Percentiles rank a stretch among this genome's conserved stretches.
Evolutionary conservation across 2,113 vertebrate species (phyloP).

Genomic region (Vulpes ferrilata): DNA sequence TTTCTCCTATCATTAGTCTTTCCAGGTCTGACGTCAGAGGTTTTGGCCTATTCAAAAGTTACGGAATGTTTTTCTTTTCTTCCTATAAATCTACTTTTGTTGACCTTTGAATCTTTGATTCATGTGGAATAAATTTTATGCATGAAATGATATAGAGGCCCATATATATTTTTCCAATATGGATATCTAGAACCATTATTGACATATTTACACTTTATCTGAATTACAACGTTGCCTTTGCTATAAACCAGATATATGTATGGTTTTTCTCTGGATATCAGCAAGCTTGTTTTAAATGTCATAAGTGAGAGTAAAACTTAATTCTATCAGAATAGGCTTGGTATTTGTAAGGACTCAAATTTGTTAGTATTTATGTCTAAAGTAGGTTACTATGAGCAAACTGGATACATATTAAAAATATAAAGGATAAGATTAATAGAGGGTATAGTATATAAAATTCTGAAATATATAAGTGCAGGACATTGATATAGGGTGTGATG

Average conservation of each 20-base stretch:
- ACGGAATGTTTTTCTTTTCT: background rate
- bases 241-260: background rate
- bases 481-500: too few relatives aligned
- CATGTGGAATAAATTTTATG: background rate
- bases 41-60: background rate
- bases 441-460: background rate
- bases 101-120: background rate
- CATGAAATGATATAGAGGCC: background rate
- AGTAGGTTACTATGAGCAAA: background rate
- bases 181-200: too few relatives aligned
- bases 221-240: background rate
- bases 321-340: background rate
- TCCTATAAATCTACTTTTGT: background rate
- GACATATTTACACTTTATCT: background rate
- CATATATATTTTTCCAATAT: background rate
- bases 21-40: background rate
- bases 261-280: background rate
- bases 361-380: background rate
- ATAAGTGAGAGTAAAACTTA: background rate
- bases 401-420: background rate
- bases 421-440: background rate
- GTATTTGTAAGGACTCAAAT: background rate
- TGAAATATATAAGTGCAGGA: background rate
- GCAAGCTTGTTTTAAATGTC: background rate
- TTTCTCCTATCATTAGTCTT: background rate